Evolutionary conservation across 2,888 invertebrate genomes (phyloP).

Genomic region (Lacanobia oleracea): DNA sequence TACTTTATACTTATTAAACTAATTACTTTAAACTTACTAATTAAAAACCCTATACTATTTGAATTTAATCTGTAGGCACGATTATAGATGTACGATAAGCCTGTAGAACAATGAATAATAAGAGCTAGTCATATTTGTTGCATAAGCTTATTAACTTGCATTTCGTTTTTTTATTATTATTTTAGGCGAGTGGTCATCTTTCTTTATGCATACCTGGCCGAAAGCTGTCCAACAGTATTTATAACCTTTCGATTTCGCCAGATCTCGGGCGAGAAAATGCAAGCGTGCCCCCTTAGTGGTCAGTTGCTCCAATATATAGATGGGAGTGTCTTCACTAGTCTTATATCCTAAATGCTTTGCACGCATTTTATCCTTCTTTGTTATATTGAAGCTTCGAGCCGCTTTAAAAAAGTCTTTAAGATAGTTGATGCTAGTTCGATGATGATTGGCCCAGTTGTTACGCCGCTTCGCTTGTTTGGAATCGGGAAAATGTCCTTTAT

Average conservation of each 20-base stretch:
- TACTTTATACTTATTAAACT: too few species aligned
- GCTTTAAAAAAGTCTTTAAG: conserved; percentile 15
- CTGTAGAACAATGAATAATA: neutral
- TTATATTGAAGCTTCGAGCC: neutral
- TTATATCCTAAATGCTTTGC: neutral
- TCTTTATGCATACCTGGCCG: neutral
- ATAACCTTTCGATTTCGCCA: neutral
- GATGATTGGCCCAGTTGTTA: conserved; percentile 4
- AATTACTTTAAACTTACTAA: too few species aligned
- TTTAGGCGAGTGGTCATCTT: neutral
- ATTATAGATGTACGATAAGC: neutral
- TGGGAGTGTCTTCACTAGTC: neutral
- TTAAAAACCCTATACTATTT: too few species aligned
- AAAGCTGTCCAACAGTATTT: neutral
- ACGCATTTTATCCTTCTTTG: too few species aligned
- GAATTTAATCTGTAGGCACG: too few species aligned
- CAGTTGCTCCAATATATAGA: neutral
- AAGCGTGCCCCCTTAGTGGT: neutral
- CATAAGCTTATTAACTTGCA: neutral
- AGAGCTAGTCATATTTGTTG: neutral
- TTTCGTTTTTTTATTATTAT: neutral
- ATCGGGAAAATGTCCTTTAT: conserved; percentile 23
- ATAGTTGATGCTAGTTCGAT: conserved; percentile 12
- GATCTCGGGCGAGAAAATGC: neutral
- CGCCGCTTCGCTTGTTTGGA: conserved; percentile 1